Conservation (phyloP, 1,140 invertebrate species). For the Lordiphosa mommai region DNA sequence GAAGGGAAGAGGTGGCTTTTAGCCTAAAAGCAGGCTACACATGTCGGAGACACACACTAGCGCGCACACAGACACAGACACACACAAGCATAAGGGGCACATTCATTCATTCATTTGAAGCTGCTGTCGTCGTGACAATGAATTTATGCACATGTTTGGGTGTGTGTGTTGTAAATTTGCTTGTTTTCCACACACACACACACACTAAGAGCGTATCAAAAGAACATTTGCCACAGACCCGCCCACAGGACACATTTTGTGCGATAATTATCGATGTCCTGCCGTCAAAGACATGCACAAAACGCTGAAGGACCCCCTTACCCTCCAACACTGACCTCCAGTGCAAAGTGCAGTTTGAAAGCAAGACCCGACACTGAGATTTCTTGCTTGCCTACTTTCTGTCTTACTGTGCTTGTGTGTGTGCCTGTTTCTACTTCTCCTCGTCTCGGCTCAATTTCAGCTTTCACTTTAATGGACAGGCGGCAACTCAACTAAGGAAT, state of each 20-base stretch:
- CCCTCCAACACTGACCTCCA: not conserved
- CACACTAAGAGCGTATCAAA: conserved; percentile 21
- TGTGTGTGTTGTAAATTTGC: conserved; percentile 32
- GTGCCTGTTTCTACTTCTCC: not conserved
- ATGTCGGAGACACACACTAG: conserved; percentile 37
- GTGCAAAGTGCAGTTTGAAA: conserved; percentile 6
- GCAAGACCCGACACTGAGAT: conserved; percentile 27
- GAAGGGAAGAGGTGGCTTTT: conserved; percentile 35
- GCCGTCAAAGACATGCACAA: conserved; percentile 37
- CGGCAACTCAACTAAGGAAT: no score
- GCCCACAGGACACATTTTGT: conserved; percentile 44
- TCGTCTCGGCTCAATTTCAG: not conserved
- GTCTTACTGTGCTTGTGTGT: not conserved
- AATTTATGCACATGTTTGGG: conserved; percentile 62
- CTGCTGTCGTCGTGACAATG: conserved; percentile 60
- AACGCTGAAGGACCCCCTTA: conserved; percentile 34
- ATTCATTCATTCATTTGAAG: conserved; percentile 70
- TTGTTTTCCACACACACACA: conserved; percentile 37
- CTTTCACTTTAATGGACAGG: not conserved
- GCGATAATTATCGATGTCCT: conserved; percentile 68
- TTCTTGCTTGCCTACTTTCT: conserved; percentile 13
- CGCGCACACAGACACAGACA: conserved; percentile 9
- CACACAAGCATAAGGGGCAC: conserved; percentile 16
- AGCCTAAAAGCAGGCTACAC: conserved; percentile 63
- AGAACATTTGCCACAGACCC: conserved; percentile 45